phyloP scores from a whole-genome alignment of 1,140 invertebrate species.

The Melipona quadrifasciata region DNA sequence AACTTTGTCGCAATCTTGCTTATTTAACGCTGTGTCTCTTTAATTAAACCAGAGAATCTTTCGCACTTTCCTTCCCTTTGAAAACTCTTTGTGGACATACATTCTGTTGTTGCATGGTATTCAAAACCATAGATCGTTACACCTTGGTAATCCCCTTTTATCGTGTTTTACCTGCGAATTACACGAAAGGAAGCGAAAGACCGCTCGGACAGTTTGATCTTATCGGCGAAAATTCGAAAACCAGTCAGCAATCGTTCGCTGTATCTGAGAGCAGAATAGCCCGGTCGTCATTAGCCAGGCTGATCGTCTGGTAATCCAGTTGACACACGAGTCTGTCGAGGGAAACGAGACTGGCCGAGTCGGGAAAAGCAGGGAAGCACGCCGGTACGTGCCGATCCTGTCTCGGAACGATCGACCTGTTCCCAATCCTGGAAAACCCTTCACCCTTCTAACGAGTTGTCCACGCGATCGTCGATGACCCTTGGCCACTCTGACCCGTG shows the following conservation, averaged over 20 bases:
- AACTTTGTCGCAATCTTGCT: no score
- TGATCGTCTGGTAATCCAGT: slow-evolving; percentile 59
- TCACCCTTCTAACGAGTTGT: slow-evolving; percentile 62
- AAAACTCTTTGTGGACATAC: no score
- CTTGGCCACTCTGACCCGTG: slow-evolving; percentile 4
- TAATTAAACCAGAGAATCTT: no score
- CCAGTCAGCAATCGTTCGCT: slow-evolving; percentile 25
- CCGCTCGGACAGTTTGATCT: background rate
- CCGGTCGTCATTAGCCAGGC: slow-evolving; percentile 58
- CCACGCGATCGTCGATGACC: slow-evolving; percentile 65
- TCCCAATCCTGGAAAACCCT: slow-evolving; percentile 50
- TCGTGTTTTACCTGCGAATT: slow-evolving; percentile 3
- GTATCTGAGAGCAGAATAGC: slow-evolving; percentile 56
- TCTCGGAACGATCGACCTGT: slow-evolving; percentile 49
- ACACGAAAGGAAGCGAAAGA: background rate
- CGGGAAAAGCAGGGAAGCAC: background rate
- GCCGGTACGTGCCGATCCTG: slow-evolving; percentile 56
- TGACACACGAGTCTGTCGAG: slow-evolving; percentile 66
- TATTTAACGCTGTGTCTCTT: no score
- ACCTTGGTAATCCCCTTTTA: background rate
- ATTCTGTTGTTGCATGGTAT: background rate
- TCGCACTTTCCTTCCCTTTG: no score
- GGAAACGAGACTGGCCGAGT: slow-evolving; percentile 18
- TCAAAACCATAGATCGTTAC: background rate
- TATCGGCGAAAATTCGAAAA: slow-evolving; percentile 10